A percentile compares a stretch with the other conserved stretches of the same genome.
These are phyloP conservation scores for Parnassius glacialis DNA, from an alignment of 2,888 invertebrate genomes.

Conservation along the genomic window DNA sequence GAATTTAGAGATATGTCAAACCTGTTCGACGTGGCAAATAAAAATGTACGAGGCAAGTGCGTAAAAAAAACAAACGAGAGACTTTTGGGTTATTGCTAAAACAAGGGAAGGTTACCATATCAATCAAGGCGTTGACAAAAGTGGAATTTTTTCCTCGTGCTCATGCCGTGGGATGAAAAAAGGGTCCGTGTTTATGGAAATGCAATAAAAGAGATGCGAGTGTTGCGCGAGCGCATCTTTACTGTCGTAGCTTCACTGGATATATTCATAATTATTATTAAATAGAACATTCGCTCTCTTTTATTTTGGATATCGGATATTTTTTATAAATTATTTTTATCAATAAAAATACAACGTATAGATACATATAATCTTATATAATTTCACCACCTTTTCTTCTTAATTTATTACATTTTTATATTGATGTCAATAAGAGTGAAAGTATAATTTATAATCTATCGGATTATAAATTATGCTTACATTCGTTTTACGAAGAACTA, in stretches of 20 bases:
- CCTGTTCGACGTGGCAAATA: slow-evolving; percentile 75
- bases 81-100: slow-evolving; percentile 76
- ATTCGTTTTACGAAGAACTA: too few relatives aligned
- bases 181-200: slow-evolving; percentile 74
- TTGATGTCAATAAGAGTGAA: too few relatives aligned
- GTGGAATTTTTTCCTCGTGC: slow-evolving; percentile 60
- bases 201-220: slow-evolving; percentile 60
- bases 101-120: slow-evolving; percentile 78
- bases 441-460: too few relatives aligned
- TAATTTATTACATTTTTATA: too few relatives aligned
- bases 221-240: slow-evolving; percentile 44
- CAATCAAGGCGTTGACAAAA: slow-evolving; percentile 80
- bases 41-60: slow-evolving; percentile 63
- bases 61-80: slow-evolving; percentile 58
- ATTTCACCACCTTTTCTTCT: too few relatives aligned
- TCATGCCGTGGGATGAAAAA: slow-evolving; percentile 65
- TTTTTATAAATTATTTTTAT: too few relatives aligned
- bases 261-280: too few relatives aligned
- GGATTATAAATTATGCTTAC: too few relatives aligned
- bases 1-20: slow-evolving; percentile 81
- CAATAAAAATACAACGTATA: too few relatives aligned
- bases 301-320: too few relatives aligned
- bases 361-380: too few relatives aligned
- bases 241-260: slow-evolving; percentile 38
- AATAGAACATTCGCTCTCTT: too few relatives aligned